These are phyloP conservation scores for Myotis pilosus DNA, from an alignment of 2,797 vertebrate genomes.

Conservation along the genomic window DNA sequence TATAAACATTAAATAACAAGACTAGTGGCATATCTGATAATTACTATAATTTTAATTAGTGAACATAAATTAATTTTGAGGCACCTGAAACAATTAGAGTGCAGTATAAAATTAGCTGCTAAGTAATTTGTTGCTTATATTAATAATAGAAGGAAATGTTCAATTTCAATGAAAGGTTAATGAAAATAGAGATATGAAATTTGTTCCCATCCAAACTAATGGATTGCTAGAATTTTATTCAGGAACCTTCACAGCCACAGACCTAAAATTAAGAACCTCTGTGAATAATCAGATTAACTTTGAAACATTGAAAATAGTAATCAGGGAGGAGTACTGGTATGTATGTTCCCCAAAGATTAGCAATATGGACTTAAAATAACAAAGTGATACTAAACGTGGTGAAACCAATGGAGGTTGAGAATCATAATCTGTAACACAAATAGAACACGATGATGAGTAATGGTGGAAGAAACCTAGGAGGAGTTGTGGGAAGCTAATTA, in stretches of 20 bases:
- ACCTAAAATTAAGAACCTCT: not conserved
- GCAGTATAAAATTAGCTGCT: not conserved
- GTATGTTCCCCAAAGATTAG: not conserved
- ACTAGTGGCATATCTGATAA: not conserved
- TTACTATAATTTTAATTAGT: slow-evolving; percentile 44
- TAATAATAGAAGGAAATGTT: slow-evolving; percentile 36
- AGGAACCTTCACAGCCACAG: not conserved
- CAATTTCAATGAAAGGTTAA: not conserved
- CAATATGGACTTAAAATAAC: slow-evolving; percentile 40
- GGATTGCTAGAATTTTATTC: not conserved
- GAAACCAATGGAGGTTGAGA: slow-evolving; percentile 6
- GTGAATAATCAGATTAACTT: slow-evolving; percentile 18
- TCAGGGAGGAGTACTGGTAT: not conserved
- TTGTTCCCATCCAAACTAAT: not conserved
- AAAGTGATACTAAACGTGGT: slow-evolving; percentile 3
- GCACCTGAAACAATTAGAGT: not conserved
- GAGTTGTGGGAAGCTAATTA: slow-evolving; percentile 75
- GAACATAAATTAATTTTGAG: not conserved
- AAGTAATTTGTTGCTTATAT: not conserved
- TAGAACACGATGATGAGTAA: slow-evolving; percentile 66
- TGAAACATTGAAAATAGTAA: slow-evolving; percentile 15
- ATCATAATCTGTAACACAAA: slow-evolving; percentile 52
- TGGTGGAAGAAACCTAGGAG: slow-evolving; percentile 54
- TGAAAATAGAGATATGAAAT: slow-evolving; percentile 11
- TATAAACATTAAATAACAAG: slow-evolving; percentile 10